Evolutionary conservation across 2,888 invertebrate genomes (phyloP).

Genomic region (Athalia rosae): DNA sequence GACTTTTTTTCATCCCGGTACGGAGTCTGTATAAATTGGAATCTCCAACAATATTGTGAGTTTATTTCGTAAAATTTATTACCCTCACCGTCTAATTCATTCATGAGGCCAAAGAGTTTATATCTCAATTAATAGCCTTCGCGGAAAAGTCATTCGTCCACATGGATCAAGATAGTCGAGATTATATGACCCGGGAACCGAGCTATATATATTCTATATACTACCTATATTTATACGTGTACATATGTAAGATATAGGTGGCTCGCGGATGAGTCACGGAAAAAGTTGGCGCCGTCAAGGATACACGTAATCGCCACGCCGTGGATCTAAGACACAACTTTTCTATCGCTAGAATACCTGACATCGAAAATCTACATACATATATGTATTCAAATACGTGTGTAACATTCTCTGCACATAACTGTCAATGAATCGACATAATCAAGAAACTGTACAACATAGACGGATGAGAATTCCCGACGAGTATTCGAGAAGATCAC

Average conservation of each 20-base stretch:
- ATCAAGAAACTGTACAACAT: too few species aligned
- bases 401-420: neutral
- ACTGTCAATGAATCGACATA: neutral
- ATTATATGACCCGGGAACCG: constrained; percentile 16
- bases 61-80: neutral
- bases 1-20: too few species aligned
- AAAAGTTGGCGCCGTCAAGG: constrained; percentile 39
- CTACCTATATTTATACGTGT: too few species aligned
- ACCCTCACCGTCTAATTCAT: neutral
- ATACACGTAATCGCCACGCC: constrained; percentile 5
- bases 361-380: too few species aligned
- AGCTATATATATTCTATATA: too few species aligned
- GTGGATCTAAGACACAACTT: neutral
- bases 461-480: too few species aligned
- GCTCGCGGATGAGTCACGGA: constrained; percentile 35
- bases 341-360: neutral
- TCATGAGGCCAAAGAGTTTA: neutral
- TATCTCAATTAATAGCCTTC: constrained; percentile 30
- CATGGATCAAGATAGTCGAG: constrained; percentile 2
- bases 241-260: too few species aligned
- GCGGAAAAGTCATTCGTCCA: constrained; percentile 19
- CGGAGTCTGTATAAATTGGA: too few species aligned
- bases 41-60: too few species aligned
- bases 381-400: neutral
- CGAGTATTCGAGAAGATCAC: neutral